Evolutionary conservation across 2,797 vertebrate species (phyloP), one percentile per base, ranked within the genome.

Genomic region (Catostomus latipinnis): DNA sequence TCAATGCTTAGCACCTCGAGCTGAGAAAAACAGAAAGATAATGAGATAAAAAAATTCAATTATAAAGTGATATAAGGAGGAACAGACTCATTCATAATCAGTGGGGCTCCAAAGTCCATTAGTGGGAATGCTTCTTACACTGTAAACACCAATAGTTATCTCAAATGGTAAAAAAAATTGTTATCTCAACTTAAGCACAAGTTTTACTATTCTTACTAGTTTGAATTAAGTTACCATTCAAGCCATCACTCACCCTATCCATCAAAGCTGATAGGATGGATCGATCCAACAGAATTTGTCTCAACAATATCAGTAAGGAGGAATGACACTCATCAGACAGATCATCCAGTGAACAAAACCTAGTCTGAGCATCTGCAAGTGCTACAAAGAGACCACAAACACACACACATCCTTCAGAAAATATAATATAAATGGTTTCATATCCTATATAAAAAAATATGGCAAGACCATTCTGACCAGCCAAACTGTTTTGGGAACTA

Each of bases 1-100:
- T 87, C 88, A 0, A 71, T n/a, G 52, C 88, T 91, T 82, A 94
- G 18, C 12, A 90, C 89, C 52, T 95, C 92, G 0, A 97, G 89
- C 96, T 97, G 8, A 75, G 56, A 65, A 45, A 78, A 1, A 65
- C 14, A 50, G 1, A 70, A 2, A 68, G 6, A 60, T 48, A 16
- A 49, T 70, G 45, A 14, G 16, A 62, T 14, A 18, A 58, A 62
- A 22, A 22, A 22, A 22, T 22, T 22, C 22, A 22, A 22, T 22
- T 22, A 22, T 1, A 22, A 22, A 22, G 72, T 45, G 48, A 67
- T 13, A n/a, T 34, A 34, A 18, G 46, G 50, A 52, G 16, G 4
- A 61, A 63, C 22, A 60, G 34, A 61, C 5, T 6, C 1, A 6
- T 62, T 62, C 6, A 62, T 1, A 11, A 34, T 34, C 34, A 34